Conservation (phyloP, 53 echinoderm and acorn worm species). For the Antedon mediterranea region DNA sequence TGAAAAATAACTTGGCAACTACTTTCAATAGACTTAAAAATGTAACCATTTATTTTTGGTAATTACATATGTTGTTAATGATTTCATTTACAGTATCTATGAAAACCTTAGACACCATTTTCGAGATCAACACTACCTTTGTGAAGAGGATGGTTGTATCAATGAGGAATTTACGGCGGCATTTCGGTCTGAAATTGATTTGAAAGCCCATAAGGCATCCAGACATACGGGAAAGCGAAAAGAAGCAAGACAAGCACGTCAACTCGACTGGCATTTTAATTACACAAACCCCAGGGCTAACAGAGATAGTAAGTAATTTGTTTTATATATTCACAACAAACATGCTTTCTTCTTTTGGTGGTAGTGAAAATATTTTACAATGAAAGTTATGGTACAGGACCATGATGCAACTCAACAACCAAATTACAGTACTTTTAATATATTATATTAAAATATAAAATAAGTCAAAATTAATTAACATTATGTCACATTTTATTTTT, state of each 20-base stretch:
- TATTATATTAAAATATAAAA: too few relatives aligned
- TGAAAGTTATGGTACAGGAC: too few relatives aligned
- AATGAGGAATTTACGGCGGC: constrained; percentile 66
- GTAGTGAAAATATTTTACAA: too few relatives aligned
- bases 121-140: constrained; percentile 53
- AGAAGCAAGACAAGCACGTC: constrained; percentile 72
- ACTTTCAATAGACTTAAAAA: too few relatives aligned
- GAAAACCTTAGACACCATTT: constrained; percentile 60
- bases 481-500: not conserved
- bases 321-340: too few relatives aligned
- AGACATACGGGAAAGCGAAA: constrained; percentile 50
- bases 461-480: not conserved
- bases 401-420: too few relatives aligned
- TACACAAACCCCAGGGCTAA: constrained; percentile 32
- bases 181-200: constrained; percentile 63
- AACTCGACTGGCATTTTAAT: constrained; percentile 72
- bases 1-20: too few relatives aligned
- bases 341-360: too few relatives aligned
- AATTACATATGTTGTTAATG: not conserved
- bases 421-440: too few relatives aligned
- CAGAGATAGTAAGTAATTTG: constrained; percentile 24
- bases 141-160: constrained; percentile 58
- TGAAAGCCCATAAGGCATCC: constrained; percentile 72
- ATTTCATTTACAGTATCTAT: constrained; percentile 49
- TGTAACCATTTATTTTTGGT: too few relatives aligned